A percentile compares a stretch with the other conserved stretches of the same genome.
Evolutionary conservation across 2,888 invertebrate genomes (phyloP).

Genomic region (Plagodis dolabraria): DNA sequence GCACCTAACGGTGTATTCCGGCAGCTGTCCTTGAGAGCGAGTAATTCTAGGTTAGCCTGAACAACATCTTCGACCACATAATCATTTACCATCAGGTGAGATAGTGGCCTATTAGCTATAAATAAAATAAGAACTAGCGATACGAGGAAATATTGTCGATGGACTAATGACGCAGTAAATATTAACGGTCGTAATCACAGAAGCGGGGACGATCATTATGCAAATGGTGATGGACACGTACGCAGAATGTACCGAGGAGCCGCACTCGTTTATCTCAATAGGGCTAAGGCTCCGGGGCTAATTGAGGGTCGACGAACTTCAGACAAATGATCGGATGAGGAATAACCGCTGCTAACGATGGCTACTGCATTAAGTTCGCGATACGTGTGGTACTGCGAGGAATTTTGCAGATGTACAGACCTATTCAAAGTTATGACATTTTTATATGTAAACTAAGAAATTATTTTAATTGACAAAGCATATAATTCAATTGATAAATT

Average conservation of each 20-base stretch:
- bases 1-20: too few species aligned
- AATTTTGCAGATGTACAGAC: slow-evolving; percentile 3
- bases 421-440: background rate
- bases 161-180: slow-evolving; percentile 60
- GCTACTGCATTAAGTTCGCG: slow-evolving; percentile 21
- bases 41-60: too few species aligned
- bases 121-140: slow-evolving; percentile 32
- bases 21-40: too few species aligned
- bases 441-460: too few species aligned
- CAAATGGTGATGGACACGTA: slow-evolving; percentile 60
- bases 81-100: too few species aligned
- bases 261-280: slow-evolving; percentile 63
- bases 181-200: slow-evolving; percentile 63
- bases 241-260: slow-evolving; percentile 42
- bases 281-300: slow-evolving; percentile 66
- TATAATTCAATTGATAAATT: too few species aligned
- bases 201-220: slow-evolving; percentile 63
- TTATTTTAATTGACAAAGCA: too few species aligned
- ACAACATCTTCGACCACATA: too few species aligned
- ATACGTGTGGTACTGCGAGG: slow-evolving; percentile 6
- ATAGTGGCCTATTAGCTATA: too few species aligned
- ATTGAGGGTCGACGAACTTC: slow-evolving; percentile 69
- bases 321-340: slow-evolving; percentile 59
- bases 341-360: slow-evolving; percentile 50
- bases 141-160: slow-evolving; percentile 50